Evolutionary conservation across 2,113 vertebrate species (phyloP).

Genomic region (Spermophilus dauricus): DNA sequence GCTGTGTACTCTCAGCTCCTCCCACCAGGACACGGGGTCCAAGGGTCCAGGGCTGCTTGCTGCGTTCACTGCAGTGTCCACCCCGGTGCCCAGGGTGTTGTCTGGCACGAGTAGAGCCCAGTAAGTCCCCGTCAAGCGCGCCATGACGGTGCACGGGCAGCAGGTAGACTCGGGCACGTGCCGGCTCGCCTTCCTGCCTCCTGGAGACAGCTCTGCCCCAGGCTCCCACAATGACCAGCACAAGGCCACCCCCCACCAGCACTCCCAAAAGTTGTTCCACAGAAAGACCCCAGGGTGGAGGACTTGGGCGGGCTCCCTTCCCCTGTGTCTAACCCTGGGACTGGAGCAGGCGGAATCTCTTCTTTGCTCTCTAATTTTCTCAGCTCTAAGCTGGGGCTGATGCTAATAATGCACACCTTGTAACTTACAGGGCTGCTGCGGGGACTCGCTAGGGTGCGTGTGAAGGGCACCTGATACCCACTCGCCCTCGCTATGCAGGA

Average conservation of each 20-base stretch:
- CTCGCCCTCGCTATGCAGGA: rapidly evolving
- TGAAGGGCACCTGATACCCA: too few relatives aligned
- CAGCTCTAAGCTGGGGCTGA: not conserved
- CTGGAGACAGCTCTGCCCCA: not conserved
- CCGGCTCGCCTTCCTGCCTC: not conserved
- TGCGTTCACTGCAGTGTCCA: not conserved
- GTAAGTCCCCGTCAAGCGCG: not conserved
- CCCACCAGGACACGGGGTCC: not conserved
- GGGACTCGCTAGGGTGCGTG: not conserved
- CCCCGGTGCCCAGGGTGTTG: not conserved
- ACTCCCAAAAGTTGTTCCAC: not conserved
- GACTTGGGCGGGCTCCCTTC: not conserved
- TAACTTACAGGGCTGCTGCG: not conserved
- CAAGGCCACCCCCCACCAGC: not conserved
- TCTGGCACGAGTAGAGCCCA: not conserved
- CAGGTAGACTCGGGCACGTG: not conserved
- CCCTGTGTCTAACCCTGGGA: not conserved
- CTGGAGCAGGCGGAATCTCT: not conserved
- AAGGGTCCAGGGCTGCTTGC: too few relatives aligned
- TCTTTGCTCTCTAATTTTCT: not conserved
- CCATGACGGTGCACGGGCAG: too few relatives aligned
- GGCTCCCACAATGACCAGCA: not conserved
- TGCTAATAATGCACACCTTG: not conserved
- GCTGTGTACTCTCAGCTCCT: too few relatives aligned
- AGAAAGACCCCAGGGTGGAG: not conserved